Conservation (phyloP, 2,113 vertebrate species). For the Serinus canaria region DNA sequence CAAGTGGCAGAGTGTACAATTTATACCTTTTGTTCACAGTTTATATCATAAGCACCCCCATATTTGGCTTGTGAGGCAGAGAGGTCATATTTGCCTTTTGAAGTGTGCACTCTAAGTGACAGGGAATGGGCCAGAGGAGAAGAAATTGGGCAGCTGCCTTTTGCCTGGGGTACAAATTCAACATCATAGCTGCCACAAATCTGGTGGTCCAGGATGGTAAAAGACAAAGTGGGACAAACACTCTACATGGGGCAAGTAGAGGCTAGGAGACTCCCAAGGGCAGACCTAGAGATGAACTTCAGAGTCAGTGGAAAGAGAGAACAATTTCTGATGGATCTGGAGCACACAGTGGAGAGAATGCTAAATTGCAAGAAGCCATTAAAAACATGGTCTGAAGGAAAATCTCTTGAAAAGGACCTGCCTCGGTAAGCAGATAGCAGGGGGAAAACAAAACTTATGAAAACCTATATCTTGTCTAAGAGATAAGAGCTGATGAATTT, state of each 20-base stretch:
- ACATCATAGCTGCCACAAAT: neutral
- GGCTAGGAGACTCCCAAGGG: neutral
- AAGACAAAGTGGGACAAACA: neutral
- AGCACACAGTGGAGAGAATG: neutral
- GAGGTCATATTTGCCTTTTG: neutral
- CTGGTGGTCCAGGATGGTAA: neutral
- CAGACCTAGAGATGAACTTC: neutral
- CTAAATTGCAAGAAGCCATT: neutral
- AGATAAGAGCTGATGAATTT: neutral
- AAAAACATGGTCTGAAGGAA: neutral
- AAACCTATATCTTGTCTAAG: neutral
- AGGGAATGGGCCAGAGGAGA: neutral
- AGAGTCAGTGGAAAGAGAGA: neutral
- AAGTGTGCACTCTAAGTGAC: accelerated
- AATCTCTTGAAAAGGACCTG: neutral
- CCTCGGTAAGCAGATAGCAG: neutral
- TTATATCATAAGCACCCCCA: accelerated
- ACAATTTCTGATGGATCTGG: neutral
- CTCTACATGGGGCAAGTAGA: neutral
- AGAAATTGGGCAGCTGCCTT: neutral
- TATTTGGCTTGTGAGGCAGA: neutral
- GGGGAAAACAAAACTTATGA: neutral
- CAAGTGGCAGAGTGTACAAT: neutral
- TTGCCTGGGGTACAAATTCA: accelerated
- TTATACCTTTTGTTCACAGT: neutral